A percentile compares a stretch with the other conserved stretches of the same genome.
phyloP scores from a whole-genome alignment of 2,888 invertebrate species.

The Volucella inanis region DNA sequence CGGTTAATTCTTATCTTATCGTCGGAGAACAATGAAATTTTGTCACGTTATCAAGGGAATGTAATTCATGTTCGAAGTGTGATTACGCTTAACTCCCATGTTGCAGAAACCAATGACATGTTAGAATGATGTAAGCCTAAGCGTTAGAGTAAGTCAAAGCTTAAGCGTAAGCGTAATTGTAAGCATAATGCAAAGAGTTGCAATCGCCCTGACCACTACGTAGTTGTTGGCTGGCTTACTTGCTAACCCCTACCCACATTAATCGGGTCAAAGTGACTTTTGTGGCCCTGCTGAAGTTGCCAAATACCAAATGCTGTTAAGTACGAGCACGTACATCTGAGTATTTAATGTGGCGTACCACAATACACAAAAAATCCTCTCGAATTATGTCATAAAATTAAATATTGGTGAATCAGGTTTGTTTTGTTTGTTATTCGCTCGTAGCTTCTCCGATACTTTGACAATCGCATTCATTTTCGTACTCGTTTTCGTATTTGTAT shows the following conservation, averaged over 20 bases:
- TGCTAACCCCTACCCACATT: neutral
- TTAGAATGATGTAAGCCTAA: conserved; percentile 54
- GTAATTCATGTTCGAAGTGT: conserved; percentile 30
- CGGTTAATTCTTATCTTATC: conserved; percentile 46
- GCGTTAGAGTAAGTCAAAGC: no score
- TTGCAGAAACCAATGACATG: conserved; percentile 39
- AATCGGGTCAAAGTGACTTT: conserved; percentile 58
- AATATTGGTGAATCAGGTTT: conserved; percentile 64
- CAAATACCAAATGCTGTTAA: conserved; percentile 38
- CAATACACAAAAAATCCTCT: conserved; percentile 39
- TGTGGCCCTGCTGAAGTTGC: conserved; percentile 67
- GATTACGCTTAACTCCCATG: neutral
- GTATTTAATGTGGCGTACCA: conserved; percentile 59
- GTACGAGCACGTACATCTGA: conserved; percentile 46
- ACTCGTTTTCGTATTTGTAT: no score
- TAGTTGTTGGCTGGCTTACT: conserved; percentile 2
- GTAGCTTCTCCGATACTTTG: no score
- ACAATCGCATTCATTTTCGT: no score
- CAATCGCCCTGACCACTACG: neutral
- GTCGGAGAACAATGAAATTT: conserved; percentile 25
- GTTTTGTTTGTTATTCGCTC: conserved; percentile 18
- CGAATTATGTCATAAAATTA: conserved; percentile 58
- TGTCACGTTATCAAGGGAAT: conserved; percentile 17
- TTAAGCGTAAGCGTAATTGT: no score
- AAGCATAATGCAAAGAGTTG: conserved; percentile 9